These are phyloP conservation scores for Amniataba percoides DNA, from an alignment of 2,797 vertebrate species.

Conservation along the genomic window DNA sequence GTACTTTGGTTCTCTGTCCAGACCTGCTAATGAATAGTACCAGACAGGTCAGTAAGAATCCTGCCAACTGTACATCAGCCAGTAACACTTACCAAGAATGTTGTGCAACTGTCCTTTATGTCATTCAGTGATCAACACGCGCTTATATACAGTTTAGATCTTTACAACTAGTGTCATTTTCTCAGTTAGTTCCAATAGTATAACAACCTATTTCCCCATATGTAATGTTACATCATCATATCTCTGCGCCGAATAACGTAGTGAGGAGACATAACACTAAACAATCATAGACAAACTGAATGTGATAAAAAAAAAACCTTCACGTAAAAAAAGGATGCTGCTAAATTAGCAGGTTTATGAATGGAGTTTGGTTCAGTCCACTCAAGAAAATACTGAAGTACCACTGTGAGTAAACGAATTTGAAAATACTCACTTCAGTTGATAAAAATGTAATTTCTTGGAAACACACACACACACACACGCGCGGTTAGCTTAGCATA, in stretches of 20 bases:
- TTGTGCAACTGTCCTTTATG: not conserved
- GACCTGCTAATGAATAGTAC: no score
- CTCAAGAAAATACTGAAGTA: no score
- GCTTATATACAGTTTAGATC: fast-evolving
- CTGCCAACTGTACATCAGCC: no score
- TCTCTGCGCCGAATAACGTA: not conserved
- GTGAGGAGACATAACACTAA: not conserved
- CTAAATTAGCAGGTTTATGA: not conserved
- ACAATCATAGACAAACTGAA: not conserved
- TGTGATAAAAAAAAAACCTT: fast-evolving
- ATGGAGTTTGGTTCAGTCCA: not conserved
- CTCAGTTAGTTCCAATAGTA: not conserved
- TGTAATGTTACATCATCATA: conserved; percentile 6
- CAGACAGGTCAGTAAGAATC: no score
- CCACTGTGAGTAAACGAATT: not conserved
- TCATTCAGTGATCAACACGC: not conserved
- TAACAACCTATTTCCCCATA: not conserved
- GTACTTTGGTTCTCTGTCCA: no score
- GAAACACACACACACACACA: not conserved
- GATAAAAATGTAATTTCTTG: no score
- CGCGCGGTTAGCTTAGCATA: conserved; percentile 1
- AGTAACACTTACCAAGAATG: no score
- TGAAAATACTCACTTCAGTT: not conserved
- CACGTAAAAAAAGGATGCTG: fast-evolving
- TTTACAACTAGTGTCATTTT: not conserved